Conservation (phyloP, 2,797 vertebrate species). For the Adrianichthys oophorus region DNA sequence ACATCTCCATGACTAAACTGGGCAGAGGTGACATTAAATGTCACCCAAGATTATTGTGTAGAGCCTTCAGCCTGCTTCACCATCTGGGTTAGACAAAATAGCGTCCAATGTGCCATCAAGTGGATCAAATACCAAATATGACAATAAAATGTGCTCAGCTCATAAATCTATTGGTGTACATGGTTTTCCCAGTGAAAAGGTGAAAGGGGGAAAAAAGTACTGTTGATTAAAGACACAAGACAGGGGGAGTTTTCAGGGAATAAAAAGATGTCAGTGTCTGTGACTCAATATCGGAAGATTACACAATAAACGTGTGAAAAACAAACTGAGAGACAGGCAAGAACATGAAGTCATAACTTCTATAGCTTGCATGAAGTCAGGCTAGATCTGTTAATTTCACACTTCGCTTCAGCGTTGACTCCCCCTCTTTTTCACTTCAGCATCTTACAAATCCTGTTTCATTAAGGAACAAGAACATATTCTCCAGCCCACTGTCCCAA, state of each 20-base stretch:
- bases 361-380: slow-evolving; percentile 42
- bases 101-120: slow-evolving; percentile 20
- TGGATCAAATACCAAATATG: slow-evolving; percentile 46
- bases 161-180: slow-evolving; percentile 36
- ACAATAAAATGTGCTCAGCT: slow-evolving; percentile 34
- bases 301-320: slow-evolving; percentile 19
- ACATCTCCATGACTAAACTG: too few species aligned
- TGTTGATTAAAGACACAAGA: slow-evolving; percentile 20
- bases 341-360: slow-evolving; percentile 42
- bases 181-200: slow-evolving; percentile 22
- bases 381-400: slow-evolving; percentile 61
- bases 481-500: slow-evolving; percentile 26
- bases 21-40: too few species aligned
- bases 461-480: slow-evolving; percentile 36
- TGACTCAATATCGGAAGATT: slow-evolving; percentile 18
- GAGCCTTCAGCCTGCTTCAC: background rate
- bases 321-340: slow-evolving; percentile 17
- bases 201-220: slow-evolving; percentile 20
- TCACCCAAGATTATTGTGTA: too few species aligned
- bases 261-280: slow-evolving; percentile 35
- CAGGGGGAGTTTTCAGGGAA: slow-evolving; percentile 28
- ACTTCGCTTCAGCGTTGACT: slow-evolving; percentile 47
- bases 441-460: slow-evolving; percentile 32
- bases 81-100: background rate
- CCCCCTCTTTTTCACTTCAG: slow-evolving; percentile 20